phyloP scores from a whole-genome alignment of 2,113 vertebrate species.

The Alectura lathami region DNA sequence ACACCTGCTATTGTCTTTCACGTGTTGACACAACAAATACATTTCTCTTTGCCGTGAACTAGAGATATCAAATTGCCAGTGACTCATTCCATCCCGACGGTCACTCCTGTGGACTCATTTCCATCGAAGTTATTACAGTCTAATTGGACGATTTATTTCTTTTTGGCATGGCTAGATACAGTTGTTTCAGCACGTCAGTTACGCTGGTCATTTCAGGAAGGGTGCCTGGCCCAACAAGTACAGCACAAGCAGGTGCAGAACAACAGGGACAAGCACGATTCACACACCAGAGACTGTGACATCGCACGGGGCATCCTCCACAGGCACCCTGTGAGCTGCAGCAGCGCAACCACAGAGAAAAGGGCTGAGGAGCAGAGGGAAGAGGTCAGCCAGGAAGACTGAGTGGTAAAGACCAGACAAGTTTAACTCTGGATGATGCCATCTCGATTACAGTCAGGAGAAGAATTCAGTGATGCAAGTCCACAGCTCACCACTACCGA shows the following conservation, averaged over 20 bases:
- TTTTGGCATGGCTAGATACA: accelerated
- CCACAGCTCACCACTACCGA: background rate
- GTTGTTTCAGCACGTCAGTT: background rate
- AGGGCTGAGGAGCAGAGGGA: background rate
- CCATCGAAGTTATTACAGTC: background rate
- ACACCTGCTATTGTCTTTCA: background rate
- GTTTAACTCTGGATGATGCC: background rate
- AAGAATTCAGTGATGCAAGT: background rate
- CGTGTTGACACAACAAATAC: constrained; percentile 16
- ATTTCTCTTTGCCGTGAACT: background rate
- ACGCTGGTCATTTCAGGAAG: background rate
- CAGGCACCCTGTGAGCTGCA: accelerated
- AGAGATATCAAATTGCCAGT: background rate
- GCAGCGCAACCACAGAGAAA: background rate
- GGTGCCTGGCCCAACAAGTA: background rate
- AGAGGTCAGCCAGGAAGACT: background rate
- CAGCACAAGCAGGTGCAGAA: background rate
- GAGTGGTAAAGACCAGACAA: background rate
- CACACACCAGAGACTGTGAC: accelerated
- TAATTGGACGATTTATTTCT: background rate
- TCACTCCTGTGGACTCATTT: background rate
- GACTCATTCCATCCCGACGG: background rate
- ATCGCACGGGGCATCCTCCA: background rate
- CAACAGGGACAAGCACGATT: background rate
- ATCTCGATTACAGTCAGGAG: background rate